These are phyloP conservation scores for Orchesella flavescens DNA, from an alignment of 2,888 invertebrate species.

Conservation along the genomic window DNA sequence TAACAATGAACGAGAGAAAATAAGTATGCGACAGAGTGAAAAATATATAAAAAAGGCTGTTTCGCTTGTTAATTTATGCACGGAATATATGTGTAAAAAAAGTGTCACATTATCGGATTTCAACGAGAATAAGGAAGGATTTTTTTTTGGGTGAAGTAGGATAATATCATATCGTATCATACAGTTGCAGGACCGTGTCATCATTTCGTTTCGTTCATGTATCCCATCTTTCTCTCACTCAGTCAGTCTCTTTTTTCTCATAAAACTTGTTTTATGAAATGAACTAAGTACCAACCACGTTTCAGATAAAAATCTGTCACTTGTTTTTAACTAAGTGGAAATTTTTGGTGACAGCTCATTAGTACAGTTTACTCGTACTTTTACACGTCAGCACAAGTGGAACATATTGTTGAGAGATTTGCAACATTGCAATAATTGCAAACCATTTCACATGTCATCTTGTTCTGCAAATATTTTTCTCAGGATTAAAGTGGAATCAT, in stretches of 20 bases:
- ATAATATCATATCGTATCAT: too few relatives aligned
- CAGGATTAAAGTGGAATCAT: too few relatives aligned
- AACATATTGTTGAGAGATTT: not conserved
- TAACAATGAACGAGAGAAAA: not conserved
- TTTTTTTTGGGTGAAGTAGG: too few relatives aligned
- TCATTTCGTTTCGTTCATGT: too few relatives aligned
- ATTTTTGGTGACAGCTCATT: not conserved
- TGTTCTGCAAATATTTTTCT: too few relatives aligned
- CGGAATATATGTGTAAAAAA: not conserved
- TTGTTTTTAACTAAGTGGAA: too few relatives aligned
- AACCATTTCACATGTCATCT: not conserved
- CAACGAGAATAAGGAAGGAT: not conserved
- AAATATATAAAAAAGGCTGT: not conserved
- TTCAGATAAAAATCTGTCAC: too few relatives aligned
- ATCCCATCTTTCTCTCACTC: too few relatives aligned
- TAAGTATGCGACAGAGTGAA: not conserved
- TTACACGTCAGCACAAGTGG: not conserved
- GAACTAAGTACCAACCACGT: too few relatives aligned
- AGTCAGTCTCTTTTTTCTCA: too few relatives aligned
- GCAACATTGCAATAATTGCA: not conserved
- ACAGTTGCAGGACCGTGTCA: too few relatives aligned
- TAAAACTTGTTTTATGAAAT: too few relatives aligned
- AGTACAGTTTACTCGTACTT: not conserved
- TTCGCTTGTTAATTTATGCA: not conserved
- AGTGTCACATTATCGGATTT: not conserved